Evolutionary conservation across 2,797 vertebrate genomes (phyloP).

Genomic region (Sibirionetta formosa): DNA sequence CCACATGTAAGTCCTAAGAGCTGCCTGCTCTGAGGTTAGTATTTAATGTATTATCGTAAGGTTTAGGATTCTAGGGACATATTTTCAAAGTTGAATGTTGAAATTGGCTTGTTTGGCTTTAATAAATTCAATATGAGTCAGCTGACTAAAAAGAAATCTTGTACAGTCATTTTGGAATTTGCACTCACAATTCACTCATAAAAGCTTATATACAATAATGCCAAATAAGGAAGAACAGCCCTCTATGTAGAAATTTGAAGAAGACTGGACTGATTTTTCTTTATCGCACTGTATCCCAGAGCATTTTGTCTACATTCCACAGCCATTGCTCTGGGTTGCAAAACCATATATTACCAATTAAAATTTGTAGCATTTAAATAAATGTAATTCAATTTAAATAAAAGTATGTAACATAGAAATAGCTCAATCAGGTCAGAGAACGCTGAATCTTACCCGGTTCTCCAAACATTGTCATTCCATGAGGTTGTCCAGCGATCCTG

Average conservation of each 20-base stretch:
- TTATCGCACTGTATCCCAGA: not conserved
- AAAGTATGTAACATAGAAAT: not conserved
- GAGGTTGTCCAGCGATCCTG: not conserved
- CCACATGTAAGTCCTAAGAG: not conserved
- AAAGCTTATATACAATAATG: not conserved
- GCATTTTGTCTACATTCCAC: not conserved
- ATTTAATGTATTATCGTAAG: not conserved
- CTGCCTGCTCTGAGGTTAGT: not conserved
- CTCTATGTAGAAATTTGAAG: not conserved
- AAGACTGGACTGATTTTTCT: slow-evolving; percentile 24
- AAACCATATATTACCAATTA: not conserved
- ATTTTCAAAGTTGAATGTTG: not conserved
- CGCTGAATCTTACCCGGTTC: not conserved
- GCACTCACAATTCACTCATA: slow-evolving; percentile 3
- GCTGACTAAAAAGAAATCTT: not conserved
- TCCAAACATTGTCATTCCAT: not conserved
- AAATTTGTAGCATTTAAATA: not conserved
- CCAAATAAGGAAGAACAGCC: not conserved
- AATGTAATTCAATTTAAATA: too few species aligned
- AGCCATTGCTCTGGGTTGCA: not conserved
- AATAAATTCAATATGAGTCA: not conserved
- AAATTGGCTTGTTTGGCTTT: not conserved
- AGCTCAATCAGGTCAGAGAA: not conserved
- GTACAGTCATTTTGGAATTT: slow-evolving; percentile 6
- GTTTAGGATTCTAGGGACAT: not conserved